phyloP scores from a whole-genome alignment of 30 jellyfish, hydroid and myxozoan genomes.

The Catostylus mosaicus region DNA sequence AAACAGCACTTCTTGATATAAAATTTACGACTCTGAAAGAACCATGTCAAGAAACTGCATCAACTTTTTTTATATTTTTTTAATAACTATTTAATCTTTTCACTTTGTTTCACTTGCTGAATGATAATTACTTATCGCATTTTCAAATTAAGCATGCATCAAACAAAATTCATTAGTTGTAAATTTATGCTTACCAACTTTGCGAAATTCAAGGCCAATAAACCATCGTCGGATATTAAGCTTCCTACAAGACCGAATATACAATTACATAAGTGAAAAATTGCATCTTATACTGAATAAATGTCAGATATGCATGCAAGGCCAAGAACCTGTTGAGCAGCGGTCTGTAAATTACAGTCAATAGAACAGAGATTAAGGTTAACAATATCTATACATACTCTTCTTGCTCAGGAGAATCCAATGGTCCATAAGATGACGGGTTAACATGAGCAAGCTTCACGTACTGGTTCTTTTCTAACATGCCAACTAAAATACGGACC shows the following conservation, averaged over 20 bases:
- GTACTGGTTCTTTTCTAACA: conserved; percentile 86
- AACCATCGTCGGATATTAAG: conserved; percentile 91
- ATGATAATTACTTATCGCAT: too few species aligned
- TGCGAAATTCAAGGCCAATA: conserved; percentile 93
- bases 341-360: background rate
- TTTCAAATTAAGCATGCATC: too few species aligned
- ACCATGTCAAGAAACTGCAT: too few species aligned
- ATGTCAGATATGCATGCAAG: too few species aligned
- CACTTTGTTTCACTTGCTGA: too few species aligned
- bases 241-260: conserved; percentile 55
- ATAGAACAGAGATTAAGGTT: too few species aligned
- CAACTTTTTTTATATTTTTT: too few species aligned
- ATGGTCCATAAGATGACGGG: conserved; percentile 90
- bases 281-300: background rate
- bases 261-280: background rate
- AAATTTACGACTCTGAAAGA: too few species aligned
- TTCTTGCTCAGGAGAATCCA: conserved; percentile 68
- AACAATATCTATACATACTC: conserved; percentile 45
- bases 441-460: conserved; percentile 99
- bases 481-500: conserved; percentile 81
- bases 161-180: too few species aligned
- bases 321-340: too few species aligned
- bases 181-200: conserved; percentile 79
- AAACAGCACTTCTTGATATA: too few species aligned
- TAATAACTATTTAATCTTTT: too few species aligned